phyloP scores from a whole-genome alignment of 2,797 vertebrate species.

The Triplophysa yarkandensis region DNA sequence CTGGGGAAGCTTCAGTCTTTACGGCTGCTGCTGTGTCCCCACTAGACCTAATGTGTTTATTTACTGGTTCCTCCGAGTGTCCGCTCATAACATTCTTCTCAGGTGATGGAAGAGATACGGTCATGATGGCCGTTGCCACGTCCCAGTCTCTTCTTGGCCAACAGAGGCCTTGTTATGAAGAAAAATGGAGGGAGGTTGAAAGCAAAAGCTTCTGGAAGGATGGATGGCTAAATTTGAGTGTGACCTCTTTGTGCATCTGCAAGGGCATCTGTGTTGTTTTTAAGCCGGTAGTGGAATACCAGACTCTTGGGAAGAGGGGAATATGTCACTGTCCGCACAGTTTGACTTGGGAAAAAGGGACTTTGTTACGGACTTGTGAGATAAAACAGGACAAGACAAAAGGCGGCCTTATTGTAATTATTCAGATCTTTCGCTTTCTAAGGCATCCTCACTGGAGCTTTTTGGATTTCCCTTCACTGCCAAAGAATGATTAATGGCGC shows the following conservation, averaged over 20 bases:
- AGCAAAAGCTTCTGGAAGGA: constrained; percentile 51
- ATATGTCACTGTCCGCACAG: constrained; percentile 38
- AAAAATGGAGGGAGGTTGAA: constrained; percentile 53
- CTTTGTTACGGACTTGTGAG: constrained; percentile 25
- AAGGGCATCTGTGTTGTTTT: constrained; percentile 58
- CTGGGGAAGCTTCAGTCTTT: constrained; percentile 60
- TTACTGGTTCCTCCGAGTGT: constrained; percentile 68
- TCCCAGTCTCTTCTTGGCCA: constrained; percentile 47
- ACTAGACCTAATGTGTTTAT: constrained; percentile 71
- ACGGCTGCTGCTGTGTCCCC: constrained; percentile 70
- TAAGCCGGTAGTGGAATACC: constrained; percentile 46
- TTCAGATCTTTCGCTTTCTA: neutral
- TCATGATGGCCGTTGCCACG: constrained; percentile 37
- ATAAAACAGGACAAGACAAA: constrained; percentile 22
- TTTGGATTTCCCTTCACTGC: constrained; percentile 29
- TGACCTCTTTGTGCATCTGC: constrained; percentile 57
- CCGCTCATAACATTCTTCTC: constrained; percentile 49
- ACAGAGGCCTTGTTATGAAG: constrained; percentile 64
- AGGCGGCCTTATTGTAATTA: constrained; percentile 2
- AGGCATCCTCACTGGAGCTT: constrained; percentile 7
- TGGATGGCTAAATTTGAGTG: constrained; percentile 49
- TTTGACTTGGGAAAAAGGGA: constrained; percentile 26
- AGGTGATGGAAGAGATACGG: constrained; percentile 60
- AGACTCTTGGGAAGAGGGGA: constrained; percentile 39
- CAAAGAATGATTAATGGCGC: constrained; percentile 49